Percentiles rank a stretch among this genome's conserved stretches.
Conservation (phyloP, 2,113 vertebrate genomes). For the Podarcis muralis region DNA sequence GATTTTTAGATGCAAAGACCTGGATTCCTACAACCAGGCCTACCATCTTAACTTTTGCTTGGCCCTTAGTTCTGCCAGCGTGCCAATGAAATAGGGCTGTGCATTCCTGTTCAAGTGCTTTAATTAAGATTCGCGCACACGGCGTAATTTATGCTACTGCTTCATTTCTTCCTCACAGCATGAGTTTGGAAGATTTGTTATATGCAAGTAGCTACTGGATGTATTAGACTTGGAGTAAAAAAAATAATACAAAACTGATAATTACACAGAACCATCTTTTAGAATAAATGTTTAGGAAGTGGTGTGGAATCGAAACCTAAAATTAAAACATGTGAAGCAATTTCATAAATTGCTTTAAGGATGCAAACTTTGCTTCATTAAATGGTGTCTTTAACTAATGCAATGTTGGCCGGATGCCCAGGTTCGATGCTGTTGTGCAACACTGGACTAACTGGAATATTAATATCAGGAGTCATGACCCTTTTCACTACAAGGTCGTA, state of each 20-base stretch:
- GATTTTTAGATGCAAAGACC: neutral
- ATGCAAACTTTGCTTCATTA: slow-evolving; percentile 51
- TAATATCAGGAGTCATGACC: slow-evolving; percentile 51
- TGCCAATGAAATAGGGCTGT: neutral
- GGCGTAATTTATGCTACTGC: neutral
- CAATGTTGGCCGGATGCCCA: slow-evolving; percentile 51
- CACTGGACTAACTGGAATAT: slow-evolving; percentile 46
- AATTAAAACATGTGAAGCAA: slow-evolving; percentile 67
- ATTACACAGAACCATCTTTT: slow-evolving; percentile 54
- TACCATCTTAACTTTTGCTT: no score
- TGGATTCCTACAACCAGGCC: neutral
- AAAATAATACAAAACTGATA: slow-evolving; percentile 41
- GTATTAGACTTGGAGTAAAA: neutral
- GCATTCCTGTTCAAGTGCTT: neutral
- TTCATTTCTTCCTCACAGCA: slow-evolving; percentile 21
- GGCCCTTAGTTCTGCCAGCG: neutral
- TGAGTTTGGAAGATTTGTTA: neutral
- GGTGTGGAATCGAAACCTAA: slow-evolving; percentile 53
- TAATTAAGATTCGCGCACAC: neutral
- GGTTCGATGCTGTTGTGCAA: slow-evolving; percentile 41
- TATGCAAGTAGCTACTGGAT: slow-evolving; percentile 32
- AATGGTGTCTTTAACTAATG: slow-evolving; percentile 60
- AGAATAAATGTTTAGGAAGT: slow-evolving; percentile 57
- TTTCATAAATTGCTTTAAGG: slow-evolving; percentile 59
- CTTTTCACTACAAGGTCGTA: slow-evolving; percentile 35